Evolutionary conservation across 2,888 invertebrate genomes (phyloP), one percentile per base, ranked within the genome.

Genomic region (Cheilosia impressa): DNA sequence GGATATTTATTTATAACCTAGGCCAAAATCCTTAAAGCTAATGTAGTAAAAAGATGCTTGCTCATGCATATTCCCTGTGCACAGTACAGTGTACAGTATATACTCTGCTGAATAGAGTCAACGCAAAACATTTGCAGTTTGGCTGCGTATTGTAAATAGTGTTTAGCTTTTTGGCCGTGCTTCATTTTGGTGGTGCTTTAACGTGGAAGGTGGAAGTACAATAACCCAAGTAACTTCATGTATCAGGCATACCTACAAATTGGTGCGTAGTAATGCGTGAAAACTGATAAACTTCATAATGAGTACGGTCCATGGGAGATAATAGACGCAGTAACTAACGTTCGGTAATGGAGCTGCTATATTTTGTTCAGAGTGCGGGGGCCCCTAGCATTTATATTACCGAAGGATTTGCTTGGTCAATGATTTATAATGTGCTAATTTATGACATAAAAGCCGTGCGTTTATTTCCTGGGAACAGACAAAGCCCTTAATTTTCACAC

Each of bases 391-490:
- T 22, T 60, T 62, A 77, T 62, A 68, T 38, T 38, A 68, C 58
- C 22, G 19, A 78, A 69, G 69, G 77, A 78, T 78, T 78, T 78
- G 31, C n/a, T 43, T 58, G 34, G 43, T 17, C 45, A 57, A 71
- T 57, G 78, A 78, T 78, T 78, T 78, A 71, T 71, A 62, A 69
- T 43, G 78, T 78, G 78, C 65, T 63, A 78, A 71, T 78, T 71
- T 78, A 65, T 43, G 78, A 78, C 65, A 41, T 52, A 52, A 66
- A 76, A 58, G 47, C 38, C 55, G 50, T 65, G 27, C 45, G 57
- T 13, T 63, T 34, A 57, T 38, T 47, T 65, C 13, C 38, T 24
- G 62, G 41, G 19, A 45, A 15, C 45, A 38, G 55, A 78, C 52
- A 63, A 71, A 63, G 65, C 63, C 50, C n/a, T 57, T 43, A 69